phyloP scores from a whole-genome alignment of 2,797 vertebrate species.

The Dicrostonyx torquatus region DNA sequence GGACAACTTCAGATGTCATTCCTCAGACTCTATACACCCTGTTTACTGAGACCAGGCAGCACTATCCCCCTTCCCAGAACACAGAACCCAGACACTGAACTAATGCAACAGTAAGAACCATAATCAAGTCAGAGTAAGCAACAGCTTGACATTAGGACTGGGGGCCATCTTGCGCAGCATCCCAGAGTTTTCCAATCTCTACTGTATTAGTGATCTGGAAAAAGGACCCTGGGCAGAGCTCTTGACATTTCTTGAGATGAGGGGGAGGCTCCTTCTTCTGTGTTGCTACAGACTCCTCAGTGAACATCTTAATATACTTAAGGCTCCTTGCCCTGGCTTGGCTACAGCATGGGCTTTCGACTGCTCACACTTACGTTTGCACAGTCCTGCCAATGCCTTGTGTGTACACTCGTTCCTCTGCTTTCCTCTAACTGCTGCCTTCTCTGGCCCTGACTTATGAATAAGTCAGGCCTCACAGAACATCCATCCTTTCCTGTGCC shows the following conservation, averaged over 20 bases:
- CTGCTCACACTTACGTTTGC: background rate
- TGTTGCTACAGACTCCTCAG: background rate
- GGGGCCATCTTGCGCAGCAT: rapidly evolving
- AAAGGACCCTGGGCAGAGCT: background rate
- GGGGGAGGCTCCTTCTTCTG: background rate
- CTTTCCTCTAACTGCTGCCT: background rate
- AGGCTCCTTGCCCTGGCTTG: background rate
- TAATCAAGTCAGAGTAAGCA: background rate
- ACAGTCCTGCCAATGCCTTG: background rate
- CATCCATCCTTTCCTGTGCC: background rate
- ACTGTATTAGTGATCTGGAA: background rate
- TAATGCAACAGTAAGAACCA: background rate
- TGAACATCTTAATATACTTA: background rate
- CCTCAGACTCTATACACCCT: background rate
- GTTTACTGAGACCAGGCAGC: background rate
- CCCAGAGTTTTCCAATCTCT: background rate
- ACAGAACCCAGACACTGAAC: background rate
- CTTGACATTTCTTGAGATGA: background rate
- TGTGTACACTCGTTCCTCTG: no score
- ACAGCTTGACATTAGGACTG: rapidly evolving
- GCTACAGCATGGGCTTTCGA: background rate
- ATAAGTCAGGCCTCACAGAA: background rate
- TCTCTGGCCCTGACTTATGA: background rate
- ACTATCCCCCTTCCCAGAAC: background rate
- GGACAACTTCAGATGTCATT: background rate